Base-by-base conservation (phyloP, 2,797 vertebrate genomes). In the Tarsius wallacei region DNA sequence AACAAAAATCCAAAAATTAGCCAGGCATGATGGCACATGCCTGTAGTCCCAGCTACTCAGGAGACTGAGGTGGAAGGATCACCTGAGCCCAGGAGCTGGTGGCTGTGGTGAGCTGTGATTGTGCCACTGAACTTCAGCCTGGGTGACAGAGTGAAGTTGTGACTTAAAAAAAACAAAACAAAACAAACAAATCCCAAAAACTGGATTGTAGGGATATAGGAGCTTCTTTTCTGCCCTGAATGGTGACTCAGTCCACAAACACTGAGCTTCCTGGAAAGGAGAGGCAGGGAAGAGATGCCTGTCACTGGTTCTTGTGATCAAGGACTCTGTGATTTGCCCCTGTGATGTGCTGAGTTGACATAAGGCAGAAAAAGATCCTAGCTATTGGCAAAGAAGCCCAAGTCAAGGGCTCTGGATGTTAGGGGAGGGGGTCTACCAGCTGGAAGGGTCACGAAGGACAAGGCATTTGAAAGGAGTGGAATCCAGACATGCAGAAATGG, bases 321-420 rank as follows among this genome's bases (percentile, higher is more conserved):
- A 28, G 0, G 11, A 53, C 55, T 19, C 78, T 47, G 63, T 84
- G 33, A 22, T 82, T 49, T 87, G 63, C 22, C 70, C n/a, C 0
- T 31, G 61, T 12, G 47, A 17, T 14, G 14, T 49, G 22, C 28
- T 0, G 0, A 31, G 68, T 80, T 19, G 47, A 8, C 9, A 1
- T 31, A 73, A 64, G 28, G 63, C 57, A 24, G 26, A 66, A 10
- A 59, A 47, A n/a, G 31, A 64, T 26, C 51, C 0, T 5, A 26
- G 57, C 49, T 63, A 33, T 24, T 28, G 24, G 63, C 7, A 0
- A 61, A 66, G 49, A 73, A 59, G 36, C 55, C 42, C 13, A 33
- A 24, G 19, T 66, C 28, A 81, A 26, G 53, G 71, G n/a, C 53
- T 68, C 14, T 17, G 12, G 22, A 24, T 89, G 0, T 91, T 66